Evolutionary conservation across 2,888 invertebrate species (phyloP).

Genomic region (Agrypnus murinus): DNA sequence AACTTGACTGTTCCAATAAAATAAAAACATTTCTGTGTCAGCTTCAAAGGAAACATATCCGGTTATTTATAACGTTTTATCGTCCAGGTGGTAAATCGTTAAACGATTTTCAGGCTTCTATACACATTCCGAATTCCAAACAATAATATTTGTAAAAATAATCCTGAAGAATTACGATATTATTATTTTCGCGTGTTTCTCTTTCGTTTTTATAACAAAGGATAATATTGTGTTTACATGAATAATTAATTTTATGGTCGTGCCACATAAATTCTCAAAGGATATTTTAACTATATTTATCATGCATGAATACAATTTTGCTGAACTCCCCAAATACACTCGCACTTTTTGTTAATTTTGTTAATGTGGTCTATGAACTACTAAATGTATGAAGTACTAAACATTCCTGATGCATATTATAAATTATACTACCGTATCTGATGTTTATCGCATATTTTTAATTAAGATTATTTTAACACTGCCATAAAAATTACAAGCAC

Average conservation of each 20-base stretch:
- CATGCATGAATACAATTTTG: background rate
- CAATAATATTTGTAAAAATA: background rate
- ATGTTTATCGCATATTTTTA: too few species aligned
- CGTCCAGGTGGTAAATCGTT: background rate
- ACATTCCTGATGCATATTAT: too few species aligned
- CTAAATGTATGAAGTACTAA: too few species aligned
- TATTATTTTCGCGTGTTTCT: background rate
- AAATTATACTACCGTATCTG: too few species aligned
- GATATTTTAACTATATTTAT: background rate
- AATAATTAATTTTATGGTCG: background rate
- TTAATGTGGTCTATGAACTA: too few species aligned
- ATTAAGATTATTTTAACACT: too few species aligned
- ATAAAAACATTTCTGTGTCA: too few species aligned
- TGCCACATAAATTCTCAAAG: background rate
- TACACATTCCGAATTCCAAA: background rate
- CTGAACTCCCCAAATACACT: background rate
- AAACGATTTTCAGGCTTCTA: background rate
- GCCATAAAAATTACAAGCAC: too few species aligned
- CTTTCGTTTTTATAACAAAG: background rate
- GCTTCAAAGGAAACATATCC: slow-evolving; percentile 1
- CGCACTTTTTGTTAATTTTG: background rate
- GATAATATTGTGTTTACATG: background rate
- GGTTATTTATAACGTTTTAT: background rate
- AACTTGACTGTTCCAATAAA: too few species aligned
- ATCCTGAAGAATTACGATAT: background rate